Percentiles rank a stretch among this genome's conserved stretches.
phyloP scores from a whole-genome alignment of 2,113 vertebrate species.

The Tupaia chinensis region DNA sequence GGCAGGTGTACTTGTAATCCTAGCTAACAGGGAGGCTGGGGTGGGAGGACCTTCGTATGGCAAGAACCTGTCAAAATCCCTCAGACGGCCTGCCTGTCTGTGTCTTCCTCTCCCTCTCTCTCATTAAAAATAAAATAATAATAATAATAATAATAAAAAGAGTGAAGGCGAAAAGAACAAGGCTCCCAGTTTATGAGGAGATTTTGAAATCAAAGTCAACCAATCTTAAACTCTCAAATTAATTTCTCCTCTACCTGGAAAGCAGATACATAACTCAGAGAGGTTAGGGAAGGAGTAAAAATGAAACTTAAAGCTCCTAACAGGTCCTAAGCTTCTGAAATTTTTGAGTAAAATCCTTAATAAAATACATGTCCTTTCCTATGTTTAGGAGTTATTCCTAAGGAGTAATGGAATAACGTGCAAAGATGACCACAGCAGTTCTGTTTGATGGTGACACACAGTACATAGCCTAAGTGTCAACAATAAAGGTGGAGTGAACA shows the following conservation, averaged over 20 bases:
- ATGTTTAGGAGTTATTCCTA: background rate
- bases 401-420: background rate
- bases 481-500: background rate
- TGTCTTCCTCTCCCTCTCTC: no score
- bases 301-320: background rate
- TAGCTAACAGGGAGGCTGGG: no score
- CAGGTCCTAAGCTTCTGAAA: background rate
- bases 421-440: background rate
- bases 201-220: background rate
- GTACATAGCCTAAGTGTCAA: background rate
- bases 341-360: background rate
- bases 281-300: background rate
- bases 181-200: background rate
- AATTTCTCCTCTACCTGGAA: constrained; percentile 2
- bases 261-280: background rate
- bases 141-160: no score
- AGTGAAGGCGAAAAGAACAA: background rate
- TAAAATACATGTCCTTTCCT: background rate
- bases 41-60: no score
- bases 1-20: no score
- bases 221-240: background rate
- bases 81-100: no score
- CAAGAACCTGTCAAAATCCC: no score
- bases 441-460: background rate
- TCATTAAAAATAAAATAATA: no score